Evolutionary conservation across 2,113 vertebrate species (phyloP).

Genomic region (Capra hircus): DNA sequence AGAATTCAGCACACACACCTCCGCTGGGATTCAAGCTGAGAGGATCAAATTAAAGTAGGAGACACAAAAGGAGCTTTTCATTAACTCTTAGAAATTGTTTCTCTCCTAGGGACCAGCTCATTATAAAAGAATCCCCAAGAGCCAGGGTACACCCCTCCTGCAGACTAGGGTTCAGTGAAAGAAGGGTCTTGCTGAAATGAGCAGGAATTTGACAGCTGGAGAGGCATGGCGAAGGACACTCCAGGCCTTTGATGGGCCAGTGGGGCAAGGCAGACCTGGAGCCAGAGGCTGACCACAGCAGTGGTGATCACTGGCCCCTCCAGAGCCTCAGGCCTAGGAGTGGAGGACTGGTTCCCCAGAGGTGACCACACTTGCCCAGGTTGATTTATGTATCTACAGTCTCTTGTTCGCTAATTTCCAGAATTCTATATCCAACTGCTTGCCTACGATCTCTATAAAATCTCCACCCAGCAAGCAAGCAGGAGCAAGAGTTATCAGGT

Average conservation of each 20-base stretch:
- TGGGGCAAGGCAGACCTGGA: not conserved
- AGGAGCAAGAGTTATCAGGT: not conserved
- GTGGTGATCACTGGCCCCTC: not conserved
- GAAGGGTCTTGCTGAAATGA: not conserved
- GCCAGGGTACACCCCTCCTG: not conserved
- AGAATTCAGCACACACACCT: conserved; percentile 26
- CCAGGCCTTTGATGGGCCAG: not conserved
- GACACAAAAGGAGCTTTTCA: conserved; percentile 53
- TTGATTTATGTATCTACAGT: not conserved
- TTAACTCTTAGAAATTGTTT: conserved; percentile 48
- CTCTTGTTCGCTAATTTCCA: not conserved
- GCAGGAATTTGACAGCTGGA: not conserved
- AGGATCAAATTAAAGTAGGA: conserved; percentile 48
- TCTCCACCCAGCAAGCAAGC: not conserved
- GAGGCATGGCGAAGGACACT: not conserved
- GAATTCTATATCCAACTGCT: not conserved
- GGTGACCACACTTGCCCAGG: not conserved
- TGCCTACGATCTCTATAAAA: not conserved
- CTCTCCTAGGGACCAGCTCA: conserved; percentile 9
- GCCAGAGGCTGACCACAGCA: not conserved
- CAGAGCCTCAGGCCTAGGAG: not conserved
- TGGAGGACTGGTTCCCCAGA: not conserved
- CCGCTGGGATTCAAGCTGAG: conserved; percentile 16
- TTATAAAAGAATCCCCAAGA: conserved; percentile 3
- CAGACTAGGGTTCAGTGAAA: not conserved